Evolutionary conservation across 1,140 invertebrate species (phyloP), one percentile per base, ranked within the genome.

Genomic region (Chrysoperla carnea): DNA sequence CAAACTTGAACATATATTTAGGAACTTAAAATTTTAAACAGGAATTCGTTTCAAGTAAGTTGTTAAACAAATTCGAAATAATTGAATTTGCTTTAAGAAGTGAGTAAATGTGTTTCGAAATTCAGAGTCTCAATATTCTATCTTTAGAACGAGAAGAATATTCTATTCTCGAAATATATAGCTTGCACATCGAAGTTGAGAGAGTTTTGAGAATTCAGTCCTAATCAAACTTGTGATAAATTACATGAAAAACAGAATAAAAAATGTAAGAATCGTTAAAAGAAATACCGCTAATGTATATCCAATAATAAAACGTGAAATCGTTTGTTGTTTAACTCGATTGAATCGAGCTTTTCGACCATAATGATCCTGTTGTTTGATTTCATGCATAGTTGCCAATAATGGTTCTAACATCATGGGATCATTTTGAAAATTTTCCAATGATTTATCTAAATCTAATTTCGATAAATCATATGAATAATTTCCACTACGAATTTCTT

Each of bases 261-360:
- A 70, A 61, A 69, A 68, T 9, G 67, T 68, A 41, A 67, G 57
- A 38, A 64, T 61, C 9, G 60, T 54, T 45, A 70, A 48, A 33
- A 66, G 49, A 47, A 69, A 60, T 47, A 70, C 69, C 8, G 63
- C 62, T 28, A 67, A 52, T 4, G 59, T 62, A 45, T 72, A 71
- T 9, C 58, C 58, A 38, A 68, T 64, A 29, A 66, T 58, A 43
- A 71, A 62, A 45, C 57, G 60, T 2, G 64, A 51, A 44, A 70
- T 59, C 49, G 66, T 68, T 8, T 63, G 52, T 39, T 67, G 59
- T 44, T 70, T 64, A 8, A 56, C 55, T 36, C 56, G 56, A 27
- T 52, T 51, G 14, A 58, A 43, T 29, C 52, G 46, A 40, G 46
- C 39, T 36, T 55, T 60, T 29, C 58, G 56, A 5, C 13, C 23